Evolutionary conservation across 2,797 vertebrate genomes (phyloP).

Genomic region (Platalea minor): DNA sequence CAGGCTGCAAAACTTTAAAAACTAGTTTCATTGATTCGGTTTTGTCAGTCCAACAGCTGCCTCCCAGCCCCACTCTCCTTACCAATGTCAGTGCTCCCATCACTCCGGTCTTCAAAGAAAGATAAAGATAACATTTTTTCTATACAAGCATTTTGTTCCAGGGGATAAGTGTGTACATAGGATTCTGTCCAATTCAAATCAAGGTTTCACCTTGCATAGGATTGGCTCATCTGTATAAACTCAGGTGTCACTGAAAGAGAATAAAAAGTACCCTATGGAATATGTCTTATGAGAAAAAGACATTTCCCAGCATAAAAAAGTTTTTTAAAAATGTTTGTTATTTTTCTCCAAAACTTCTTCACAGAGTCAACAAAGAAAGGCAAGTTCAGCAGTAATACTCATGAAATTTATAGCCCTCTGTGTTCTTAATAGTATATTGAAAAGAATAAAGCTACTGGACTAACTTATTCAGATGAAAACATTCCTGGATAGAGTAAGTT

Average conservation of each 20-base stretch:
- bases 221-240: constrained; percentile 32
- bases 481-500: neutral
- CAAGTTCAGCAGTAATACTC: neutral
- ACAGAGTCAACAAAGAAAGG: neutral
- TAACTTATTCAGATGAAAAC: neutral
- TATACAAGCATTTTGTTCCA: neutral
- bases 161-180: constrained; percentile 14
- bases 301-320: neutral
- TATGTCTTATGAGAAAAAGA: neutral
- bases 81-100: neutral
- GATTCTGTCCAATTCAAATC: constrained; percentile 40
- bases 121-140: constrained; percentile 28
- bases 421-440: neutral
- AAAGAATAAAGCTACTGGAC: neutral
- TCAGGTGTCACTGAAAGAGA: neutral
- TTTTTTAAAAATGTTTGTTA: neutral
- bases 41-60: constrained; percentile 32
- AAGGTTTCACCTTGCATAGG: constrained; percentile 1
- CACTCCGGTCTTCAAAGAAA: constrained; percentile 41
- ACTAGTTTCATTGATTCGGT: constrained; percentile 2
- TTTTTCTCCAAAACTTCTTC: neutral
- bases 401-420: neutral
- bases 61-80: neutral
- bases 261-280: neutral
- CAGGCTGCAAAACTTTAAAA: neutral